Evolutionary conservation across 2,888 invertebrate genomes (phyloP), one percentile per base, ranked within the genome.

Genomic region (Buathra laborator): DNA sequence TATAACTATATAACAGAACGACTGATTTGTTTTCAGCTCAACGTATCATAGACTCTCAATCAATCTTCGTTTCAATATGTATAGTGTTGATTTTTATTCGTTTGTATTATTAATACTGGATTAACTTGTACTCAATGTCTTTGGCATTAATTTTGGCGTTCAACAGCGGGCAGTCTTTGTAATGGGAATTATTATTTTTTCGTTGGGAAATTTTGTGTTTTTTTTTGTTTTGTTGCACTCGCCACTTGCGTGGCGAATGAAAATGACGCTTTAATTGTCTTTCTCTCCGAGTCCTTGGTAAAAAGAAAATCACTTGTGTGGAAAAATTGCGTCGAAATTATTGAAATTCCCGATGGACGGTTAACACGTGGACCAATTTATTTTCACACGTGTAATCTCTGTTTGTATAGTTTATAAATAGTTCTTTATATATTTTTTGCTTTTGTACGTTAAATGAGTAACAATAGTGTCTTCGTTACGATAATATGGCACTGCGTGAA

Each of bases 111-210:
- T 86, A 87, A 87, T 87, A 87, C 87, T 86, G 86, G 67, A 85
- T 85, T 66, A 82, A 70, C 62, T 87, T 86, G 87, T 87, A 88
- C 87, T 86, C 77, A 72, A 75, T 75, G 71, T 74, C 86, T 90
- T 91, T 90, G 90, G 89, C 89, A 90, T 88, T 51, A 83, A 83
- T 75, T 87, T 83, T 89, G 87, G 86, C 87, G 84, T 84, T 72
- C 76, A 24, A 67, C 48, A 32, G 44, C 32, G 16, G 51, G 67
- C 66, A 76, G 72, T 83, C 59, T 29, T 68, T 6, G 44, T 72
- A 14, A 14, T 48, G 44, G 14, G n/a, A 66, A 67, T 53, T 59
- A 74, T 62, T 68, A n/a, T 71, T 68, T 16, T 19, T 67, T 72
- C 19, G 43, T 56, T 56, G 9, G 68, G 43, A 44, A 53, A 68